Evolutionary conservation across 2,797 vertebrate species (phyloP).

Genomic region (Taeniopygia guttata): DNA sequence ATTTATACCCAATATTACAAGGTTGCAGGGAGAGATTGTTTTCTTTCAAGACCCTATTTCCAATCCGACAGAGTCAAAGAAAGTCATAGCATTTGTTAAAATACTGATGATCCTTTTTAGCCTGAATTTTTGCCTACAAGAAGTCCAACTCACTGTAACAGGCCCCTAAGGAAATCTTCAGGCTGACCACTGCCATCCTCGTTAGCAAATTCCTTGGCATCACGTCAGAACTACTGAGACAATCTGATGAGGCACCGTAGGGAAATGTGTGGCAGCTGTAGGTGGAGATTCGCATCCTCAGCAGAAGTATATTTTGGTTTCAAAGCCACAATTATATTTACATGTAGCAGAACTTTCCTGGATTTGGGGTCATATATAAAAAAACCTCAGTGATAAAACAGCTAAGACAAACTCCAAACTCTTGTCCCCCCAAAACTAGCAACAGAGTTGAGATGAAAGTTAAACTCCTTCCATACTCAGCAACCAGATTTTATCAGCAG

Average conservation of each 20-base stretch:
- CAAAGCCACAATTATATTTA: not conserved
- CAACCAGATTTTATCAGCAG: not conserved
- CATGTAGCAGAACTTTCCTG: not conserved
- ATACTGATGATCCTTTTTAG: not conserved
- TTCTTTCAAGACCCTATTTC: not conserved
- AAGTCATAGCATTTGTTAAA: not conserved
- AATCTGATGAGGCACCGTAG: not conserved
- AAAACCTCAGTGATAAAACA: not conserved
- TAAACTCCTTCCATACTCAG: not conserved
- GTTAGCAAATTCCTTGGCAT: not conserved
- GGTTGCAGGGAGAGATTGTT: not conserved
- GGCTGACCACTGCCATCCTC: not conserved
- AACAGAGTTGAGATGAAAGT: not conserved
- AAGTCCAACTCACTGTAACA: not conserved
- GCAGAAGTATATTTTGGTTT: not conserved
- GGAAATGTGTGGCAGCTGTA: not conserved
- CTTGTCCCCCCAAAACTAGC: not conserved
- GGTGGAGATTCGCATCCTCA: not conserved
- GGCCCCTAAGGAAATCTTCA: not conserved
- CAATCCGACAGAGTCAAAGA: not conserved
- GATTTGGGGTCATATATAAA: not conserved
- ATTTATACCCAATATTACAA: not conserved
- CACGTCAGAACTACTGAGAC: not conserved
- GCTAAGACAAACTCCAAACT: not conserved
- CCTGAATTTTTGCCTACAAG: not conserved